Percentiles rank a stretch among this genome's conserved stretches.
Evolutionary conservation across 2,797 vertebrate species (phyloP).

Genomic region (Tamandua tetradactyla): DNA sequence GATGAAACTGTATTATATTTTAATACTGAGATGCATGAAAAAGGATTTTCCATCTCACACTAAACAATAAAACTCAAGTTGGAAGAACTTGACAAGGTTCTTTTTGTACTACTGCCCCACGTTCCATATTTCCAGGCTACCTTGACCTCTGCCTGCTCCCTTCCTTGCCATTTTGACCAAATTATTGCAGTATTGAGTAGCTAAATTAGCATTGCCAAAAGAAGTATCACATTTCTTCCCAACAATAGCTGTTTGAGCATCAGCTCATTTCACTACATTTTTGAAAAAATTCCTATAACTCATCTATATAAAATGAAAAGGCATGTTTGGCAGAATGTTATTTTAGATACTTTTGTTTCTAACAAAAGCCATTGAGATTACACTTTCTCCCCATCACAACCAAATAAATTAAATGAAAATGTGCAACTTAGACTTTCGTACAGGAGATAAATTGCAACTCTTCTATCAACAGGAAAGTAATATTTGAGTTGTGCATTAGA

Average conservation of each 20-base stretch:
- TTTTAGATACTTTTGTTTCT: constrained; percentile 21
- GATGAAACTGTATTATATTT: constrained; percentile 4
- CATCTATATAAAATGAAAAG: not conserved
- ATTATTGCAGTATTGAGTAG: not conserved
- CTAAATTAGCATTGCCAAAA: not conserved
- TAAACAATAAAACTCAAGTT: not conserved
- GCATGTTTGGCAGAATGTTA: not conserved
- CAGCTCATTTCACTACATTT: not conserved
- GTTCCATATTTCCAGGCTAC: not conserved
- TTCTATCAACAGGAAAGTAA: not conserved
- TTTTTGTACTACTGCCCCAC: too few species aligned
- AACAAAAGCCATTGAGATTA: not conserved
- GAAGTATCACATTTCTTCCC: not conserved
- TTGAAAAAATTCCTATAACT: not conserved
- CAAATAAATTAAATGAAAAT: not conserved
- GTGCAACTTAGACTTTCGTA: not conserved
- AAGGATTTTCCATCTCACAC: not conserved
- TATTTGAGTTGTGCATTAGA: not conserved
- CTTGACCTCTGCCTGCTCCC: not conserved
- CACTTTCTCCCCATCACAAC: not conserved
- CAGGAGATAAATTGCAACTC: not conserved
- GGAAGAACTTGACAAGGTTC: not conserved
- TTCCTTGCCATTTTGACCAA: not conserved
- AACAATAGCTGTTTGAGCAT: not conserved
- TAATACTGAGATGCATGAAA: constrained; percentile 23